Conservation (phyloP, 2,797 vertebrate species). For the Peromyscus attwateri region DNA sequence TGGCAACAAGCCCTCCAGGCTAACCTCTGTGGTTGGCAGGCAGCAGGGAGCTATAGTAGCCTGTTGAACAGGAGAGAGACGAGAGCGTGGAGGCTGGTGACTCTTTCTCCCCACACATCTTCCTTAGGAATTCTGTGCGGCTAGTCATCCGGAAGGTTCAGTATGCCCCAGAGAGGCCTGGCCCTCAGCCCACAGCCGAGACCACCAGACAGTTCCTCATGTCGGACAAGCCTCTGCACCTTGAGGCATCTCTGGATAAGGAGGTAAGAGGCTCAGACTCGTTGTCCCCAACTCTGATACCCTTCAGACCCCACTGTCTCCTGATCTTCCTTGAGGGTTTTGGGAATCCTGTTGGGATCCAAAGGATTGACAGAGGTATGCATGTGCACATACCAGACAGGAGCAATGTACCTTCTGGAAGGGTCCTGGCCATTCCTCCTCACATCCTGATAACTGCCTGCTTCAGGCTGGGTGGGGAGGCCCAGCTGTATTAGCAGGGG, state of each 20-base stretch:
- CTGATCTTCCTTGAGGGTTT: not conserved
- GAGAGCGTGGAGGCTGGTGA: not conserved
- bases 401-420: not conserved
- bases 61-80: not conserved
- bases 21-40: not conserved
- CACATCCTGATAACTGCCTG: not conserved
- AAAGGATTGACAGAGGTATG: not conserved
- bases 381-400: not conserved
- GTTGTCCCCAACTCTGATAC: not conserved
- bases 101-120: not conserved
- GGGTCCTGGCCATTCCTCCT: not conserved
- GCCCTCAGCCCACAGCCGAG: slow-evolving; percentile 96
- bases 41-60: not conserved
- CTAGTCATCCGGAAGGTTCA: slow-evolving; percentile 98
- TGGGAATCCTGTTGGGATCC: not conserved
- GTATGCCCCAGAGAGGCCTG: slow-evolving; percentile 95
- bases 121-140: slow-evolving; percentile 95
- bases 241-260: slow-evolving; percentile 97
- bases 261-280: slow-evolving; percentile 89
- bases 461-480: not conserved
- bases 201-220: slow-evolving; percentile 97
- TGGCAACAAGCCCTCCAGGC: not conserved
- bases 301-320: not conserved
- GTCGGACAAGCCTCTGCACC: slow-evolving; percentile 97
- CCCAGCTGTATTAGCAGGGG: too few species aligned